Evolutionary conservation across 2,113 vertebrate genomes (phyloP).

Genomic region (Gracilinanus agilis): DNA sequence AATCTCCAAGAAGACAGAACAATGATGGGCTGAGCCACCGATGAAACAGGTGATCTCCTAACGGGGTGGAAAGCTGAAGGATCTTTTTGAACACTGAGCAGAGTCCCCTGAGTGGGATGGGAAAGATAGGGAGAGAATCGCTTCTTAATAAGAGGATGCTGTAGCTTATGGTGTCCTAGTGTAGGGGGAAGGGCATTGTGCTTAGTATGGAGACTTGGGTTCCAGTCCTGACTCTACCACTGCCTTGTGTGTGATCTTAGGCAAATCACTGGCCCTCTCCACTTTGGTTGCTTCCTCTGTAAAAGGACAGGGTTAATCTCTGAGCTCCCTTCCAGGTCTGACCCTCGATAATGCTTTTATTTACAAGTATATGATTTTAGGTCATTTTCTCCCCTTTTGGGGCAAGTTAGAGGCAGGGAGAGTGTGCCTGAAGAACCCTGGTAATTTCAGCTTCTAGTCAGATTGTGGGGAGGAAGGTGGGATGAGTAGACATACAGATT

Average conservation of each 20-base stretch:
- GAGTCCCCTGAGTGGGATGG: background rate
- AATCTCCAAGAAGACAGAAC: background rate
- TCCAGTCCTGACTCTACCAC: background rate
- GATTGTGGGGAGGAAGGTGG: background rate
- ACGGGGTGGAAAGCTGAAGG: background rate
- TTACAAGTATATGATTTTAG: background rate
- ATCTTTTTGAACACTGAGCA: background rate
- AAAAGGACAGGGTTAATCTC: background rate
- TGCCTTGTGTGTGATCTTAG: background rate
- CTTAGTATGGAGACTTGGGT: background rate
- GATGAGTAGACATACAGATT: background rate
- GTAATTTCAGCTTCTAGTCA: conserved; percentile 2
- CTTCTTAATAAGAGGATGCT: background rate
- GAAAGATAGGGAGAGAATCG: background rate
- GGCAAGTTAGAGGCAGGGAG: background rate
- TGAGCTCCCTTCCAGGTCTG: background rate
- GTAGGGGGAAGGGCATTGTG: background rate
- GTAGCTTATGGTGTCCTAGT: background rate
- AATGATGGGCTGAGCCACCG: background rate
- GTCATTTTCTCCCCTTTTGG: background rate
- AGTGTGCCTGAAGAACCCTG: background rate
- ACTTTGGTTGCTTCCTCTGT: conserved; percentile 1
- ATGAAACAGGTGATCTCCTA: background rate
- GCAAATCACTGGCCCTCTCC: background rate
- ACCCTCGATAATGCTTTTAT: background rate